phyloP scores from a whole-genome alignment of 2,113 vertebrate genomes.

The Nettapus auritus region DNA sequence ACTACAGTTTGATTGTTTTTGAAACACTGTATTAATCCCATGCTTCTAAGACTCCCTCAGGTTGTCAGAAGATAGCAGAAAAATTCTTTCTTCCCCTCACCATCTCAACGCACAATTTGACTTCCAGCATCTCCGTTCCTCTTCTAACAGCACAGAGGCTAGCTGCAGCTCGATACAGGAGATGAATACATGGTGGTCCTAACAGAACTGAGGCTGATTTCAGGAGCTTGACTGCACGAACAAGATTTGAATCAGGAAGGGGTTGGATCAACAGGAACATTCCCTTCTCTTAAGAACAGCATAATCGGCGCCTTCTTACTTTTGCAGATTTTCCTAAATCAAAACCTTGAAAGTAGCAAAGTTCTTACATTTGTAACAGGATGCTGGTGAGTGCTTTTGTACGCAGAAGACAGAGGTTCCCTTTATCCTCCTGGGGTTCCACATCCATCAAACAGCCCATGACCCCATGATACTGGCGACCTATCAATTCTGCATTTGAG shows the following conservation, averaged over 20 bases:
- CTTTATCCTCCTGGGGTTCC: background rate
- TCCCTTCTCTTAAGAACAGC: too few relatives aligned
- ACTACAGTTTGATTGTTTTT: background rate
- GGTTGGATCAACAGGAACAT: background rate
- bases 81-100: background rate
- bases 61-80: background rate
- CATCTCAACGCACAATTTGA: background rate
- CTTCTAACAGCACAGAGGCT: background rate
- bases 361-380: background rate
- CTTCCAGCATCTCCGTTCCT: background rate
- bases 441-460: background rate
- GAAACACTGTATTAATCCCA: background rate
- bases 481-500: background rate
- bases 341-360: background rate
- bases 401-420: background rate
- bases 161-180: background rate
- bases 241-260: background rate
- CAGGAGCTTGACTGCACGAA: background rate
- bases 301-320: background rate
- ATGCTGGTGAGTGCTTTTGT: background rate
- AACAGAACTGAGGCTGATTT: background rate
- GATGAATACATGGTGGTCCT: rapidly evolving
- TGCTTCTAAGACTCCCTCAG: background rate
- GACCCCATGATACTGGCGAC: background rate
- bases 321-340: background rate